Evolutionary conservation across 2,888 invertebrate species (phyloP).

Genomic region (Hoplodrina ambigua): DNA sequence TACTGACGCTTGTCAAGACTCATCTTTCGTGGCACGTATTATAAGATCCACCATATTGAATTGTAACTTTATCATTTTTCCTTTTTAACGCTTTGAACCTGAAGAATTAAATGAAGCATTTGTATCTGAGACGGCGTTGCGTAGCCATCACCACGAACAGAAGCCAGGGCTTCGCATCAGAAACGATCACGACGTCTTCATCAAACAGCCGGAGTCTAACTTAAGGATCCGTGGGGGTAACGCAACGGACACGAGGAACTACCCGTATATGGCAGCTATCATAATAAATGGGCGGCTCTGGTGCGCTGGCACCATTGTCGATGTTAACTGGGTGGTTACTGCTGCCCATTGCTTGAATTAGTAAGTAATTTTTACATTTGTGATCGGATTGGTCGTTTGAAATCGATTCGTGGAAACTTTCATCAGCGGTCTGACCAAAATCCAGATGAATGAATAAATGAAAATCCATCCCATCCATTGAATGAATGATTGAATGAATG

Average conservation of each 20-base stretch:
- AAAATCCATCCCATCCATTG: too few relatives aligned
- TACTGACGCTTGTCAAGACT: too few relatives aligned
- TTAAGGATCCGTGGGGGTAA: slow-evolving; percentile 77
- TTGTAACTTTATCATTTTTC: not conserved
- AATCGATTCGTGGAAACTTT: too few relatives aligned
- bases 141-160: slow-evolving; percentile 45
- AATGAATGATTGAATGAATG: too few relatives aligned
- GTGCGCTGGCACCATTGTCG: slow-evolving; percentile 86
- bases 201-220: slow-evolving; percentile 45
- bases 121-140: slow-evolving; percentile 23
- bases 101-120: not conserved
- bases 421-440: too few relatives aligned
- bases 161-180: slow-evolving; percentile 31
- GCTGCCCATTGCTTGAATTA: slow-evolving; percentile 87
- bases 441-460: too few relatives aligned
- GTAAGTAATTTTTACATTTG: slow-evolving; percentile 70
- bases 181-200: slow-evolving; percentile 56
- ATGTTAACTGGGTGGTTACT: slow-evolving; percentile 84
- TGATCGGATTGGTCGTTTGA: too few relatives aligned
- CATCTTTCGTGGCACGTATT: too few relatives aligned
- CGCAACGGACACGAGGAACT: slow-evolving; percentile 78
- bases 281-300: slow-evolving; percentile 84
- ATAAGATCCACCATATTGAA: too few relatives aligned
- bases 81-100: not conserved
- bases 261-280: slow-evolving; percentile 84